Base-by-base conservation (phyloP, 2,888 invertebrate species). In the Eurytoma californica region DNA sequence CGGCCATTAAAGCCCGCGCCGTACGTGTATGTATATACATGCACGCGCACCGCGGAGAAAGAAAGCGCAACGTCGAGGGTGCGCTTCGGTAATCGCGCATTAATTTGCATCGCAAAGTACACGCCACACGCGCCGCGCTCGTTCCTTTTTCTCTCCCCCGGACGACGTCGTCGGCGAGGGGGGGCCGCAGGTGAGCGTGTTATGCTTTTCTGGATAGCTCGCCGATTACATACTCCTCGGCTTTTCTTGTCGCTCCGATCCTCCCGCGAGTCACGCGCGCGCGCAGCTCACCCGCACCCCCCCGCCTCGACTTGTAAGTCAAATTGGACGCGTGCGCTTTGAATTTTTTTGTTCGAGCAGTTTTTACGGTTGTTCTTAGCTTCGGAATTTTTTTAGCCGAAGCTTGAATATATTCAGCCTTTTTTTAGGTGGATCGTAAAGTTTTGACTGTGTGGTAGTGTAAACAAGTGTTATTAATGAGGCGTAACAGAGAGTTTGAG, bases 31-130 rank as follows among this genome's bases (percentile, higher is more conserved):
- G 24, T 24, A 24, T 24, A 24, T 24, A 72, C 57, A 67, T 63
- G 70, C 49, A 47, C 55, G 24, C 3, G 53, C 47, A 4, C 20
- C 63, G 20, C 63, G n/a, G 70, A 77, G 9, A 73, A 77, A 78
- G 80, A 81, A 79, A 75, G 81, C 76, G 73, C 80, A 70, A 76
- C 68, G 72, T 20, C 68, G 66, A 53, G 55, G 66, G 73, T 51
- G 83, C 83, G 87, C 83, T 87, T 85, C 85, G 86, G 87, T 89
- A 88, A 89, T 89, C 89, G 88, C 86, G 89, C 89, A 89, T 89
- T 89, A 89, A 89, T 89, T 89, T 89, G 89, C 89, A 89, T 89
- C 87, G 86, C 88, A 86, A 88, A 89, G 86, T 87, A 88, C 89
- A 88, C 89, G 89, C 89, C 86, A 89, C 61, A 61, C 63, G 16